Evolutionary conservation across 1,140 invertebrate species (phyloP).

Genomic region (Contarinia nasturtii): DNA sequence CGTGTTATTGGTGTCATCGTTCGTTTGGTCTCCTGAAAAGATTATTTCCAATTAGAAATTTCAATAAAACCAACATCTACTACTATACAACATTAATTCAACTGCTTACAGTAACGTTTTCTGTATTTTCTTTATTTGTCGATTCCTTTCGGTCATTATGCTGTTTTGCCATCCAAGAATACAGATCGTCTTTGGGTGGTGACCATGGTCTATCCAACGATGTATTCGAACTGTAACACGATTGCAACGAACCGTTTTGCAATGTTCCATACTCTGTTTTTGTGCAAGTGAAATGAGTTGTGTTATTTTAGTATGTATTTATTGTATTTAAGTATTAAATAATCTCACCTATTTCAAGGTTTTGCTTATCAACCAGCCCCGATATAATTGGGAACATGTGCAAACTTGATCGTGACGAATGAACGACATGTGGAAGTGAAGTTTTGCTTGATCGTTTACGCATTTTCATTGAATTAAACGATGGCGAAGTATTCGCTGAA

Average conservation of each 20-base stretch:
- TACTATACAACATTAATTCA: too few relatives aligned
- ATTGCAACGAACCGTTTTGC: constrained; percentile 40
- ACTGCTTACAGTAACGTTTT: constrained; percentile 9
- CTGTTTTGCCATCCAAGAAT: constrained; percentile 90
- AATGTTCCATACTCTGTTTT: constrained; percentile 48
- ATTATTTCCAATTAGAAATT: not conserved
- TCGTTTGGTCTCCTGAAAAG: constrained; percentile 8
- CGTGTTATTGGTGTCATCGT: constrained; percentile 6
- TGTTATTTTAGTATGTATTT: not conserved
- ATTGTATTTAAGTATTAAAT: too few relatives aligned
- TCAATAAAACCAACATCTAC: not conserved
- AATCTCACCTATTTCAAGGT: constrained; percentile 17
- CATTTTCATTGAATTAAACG: too few relatives aligned
- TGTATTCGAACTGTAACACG: constrained; percentile 27
- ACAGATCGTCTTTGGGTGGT: constrained; percentile 58
- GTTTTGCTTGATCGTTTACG: not conserved
- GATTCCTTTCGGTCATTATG: constrained; percentile 38
- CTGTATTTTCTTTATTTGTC: constrained; percentile 22
- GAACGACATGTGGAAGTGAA: not conserved
- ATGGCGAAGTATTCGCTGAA: too few relatives aligned
- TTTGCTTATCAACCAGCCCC: constrained; percentile 21
- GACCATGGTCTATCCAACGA: constrained; percentile 28
- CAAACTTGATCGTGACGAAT: constrained; percentile 23
- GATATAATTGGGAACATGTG: constrained; percentile 25
- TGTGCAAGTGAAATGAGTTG: not conserved